A percentile compares a stretch with the other conserved stretches of the same genome.
phyloP scores from a whole-genome alignment of 2,888 invertebrate species.

The Tortricodes alternella region DNA sequence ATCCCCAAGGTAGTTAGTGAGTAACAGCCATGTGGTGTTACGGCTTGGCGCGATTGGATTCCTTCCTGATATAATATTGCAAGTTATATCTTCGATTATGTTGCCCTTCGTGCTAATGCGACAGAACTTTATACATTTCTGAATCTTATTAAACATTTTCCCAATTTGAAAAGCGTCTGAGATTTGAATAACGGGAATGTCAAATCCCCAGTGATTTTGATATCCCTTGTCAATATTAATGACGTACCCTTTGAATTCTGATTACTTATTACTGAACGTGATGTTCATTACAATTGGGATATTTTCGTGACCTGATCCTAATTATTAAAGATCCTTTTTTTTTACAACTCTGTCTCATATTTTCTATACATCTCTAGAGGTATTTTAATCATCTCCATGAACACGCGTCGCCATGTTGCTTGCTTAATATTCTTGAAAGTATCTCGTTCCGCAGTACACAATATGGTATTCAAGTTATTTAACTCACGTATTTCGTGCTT shows the following conservation, averaged over 20 bases:
- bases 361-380: neutral
- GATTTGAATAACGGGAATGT: slow-evolving; percentile 1
- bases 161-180: slow-evolving; percentile 7
- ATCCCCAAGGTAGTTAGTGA: slow-evolving; percentile 34
- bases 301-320: neutral
- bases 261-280: slow-evolving; percentile 54
- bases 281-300: slow-evolving; percentile 39
- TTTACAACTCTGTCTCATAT: too few relatives aligned
- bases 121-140: slow-evolving; percentile 28
- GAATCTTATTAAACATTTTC: neutral
- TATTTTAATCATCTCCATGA: slow-evolving; percentile 22
- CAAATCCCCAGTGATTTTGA: slow-evolving; percentile 34
- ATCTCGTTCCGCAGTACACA: slow-evolving; percentile 46
- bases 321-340: neutral
- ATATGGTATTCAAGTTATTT: slow-evolving; percentile 48
- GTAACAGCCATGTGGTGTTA: slow-evolving; percentile 47
- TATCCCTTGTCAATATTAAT: slow-evolving; percentile 50
- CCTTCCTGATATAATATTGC: slow-evolving; percentile 38
- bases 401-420: slow-evolving; percentile 6
- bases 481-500: slow-evolving; percentile 47
- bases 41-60: slow-evolving; percentile 25
- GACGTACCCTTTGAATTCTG: slow-evolving; percentile 51
- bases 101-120: slow-evolving; percentile 27
- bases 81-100: slow-evolving; percentile 33
- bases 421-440: slow-evolving; percentile 31